These are phyloP conservation scores for Lochmaea crataegi DNA, from an alignment of 2,888 invertebrate species.

Conservation along the genomic window DNA sequence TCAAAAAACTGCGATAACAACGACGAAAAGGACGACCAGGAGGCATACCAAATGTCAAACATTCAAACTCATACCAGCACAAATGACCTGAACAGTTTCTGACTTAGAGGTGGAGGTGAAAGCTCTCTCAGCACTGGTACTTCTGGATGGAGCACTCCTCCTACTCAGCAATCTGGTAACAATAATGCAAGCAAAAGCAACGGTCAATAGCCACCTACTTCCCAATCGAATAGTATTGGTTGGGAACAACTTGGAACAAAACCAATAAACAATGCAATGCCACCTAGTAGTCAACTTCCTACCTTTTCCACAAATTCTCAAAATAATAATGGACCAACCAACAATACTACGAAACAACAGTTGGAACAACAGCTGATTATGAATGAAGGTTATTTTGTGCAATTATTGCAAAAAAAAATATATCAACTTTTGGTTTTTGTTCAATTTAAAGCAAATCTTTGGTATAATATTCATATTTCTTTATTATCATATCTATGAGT, in stretches of 20 bases:
- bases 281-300: conserved; percentile 50
- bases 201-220: conserved; percentile 66
- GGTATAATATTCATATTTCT: too few species aligned
- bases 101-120: conserved; percentile 83
- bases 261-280: conserved; percentile 48
- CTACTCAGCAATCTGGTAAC: conserved; percentile 72
- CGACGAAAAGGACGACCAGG: conserved; percentile 63
- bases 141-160: conserved; percentile 83
- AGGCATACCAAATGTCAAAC: conserved; percentile 64
- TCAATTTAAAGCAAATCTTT: too few species aligned
- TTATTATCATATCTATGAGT: too few species aligned
- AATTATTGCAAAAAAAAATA: too few species aligned
- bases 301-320: conserved; percentile 40
- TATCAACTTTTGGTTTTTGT: too few species aligned
- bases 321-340: conserved; percentile 66
- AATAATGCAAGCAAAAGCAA: conserved; percentile 70
- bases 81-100: conserved; percentile 55
- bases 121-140: conserved; percentile 81
- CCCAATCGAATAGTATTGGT: conserved; percentile 64
- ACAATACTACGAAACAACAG: conserved; percentile 79
- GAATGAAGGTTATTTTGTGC: too few species aligned
- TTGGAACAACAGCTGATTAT: conserved; percentile 90
- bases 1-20: conserved; percentile 51
- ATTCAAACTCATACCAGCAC: conserved; percentile 50
- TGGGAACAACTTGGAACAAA: conserved; percentile 53